Conservation (phyloP, 2,888 invertebrate species). For the Heliconius cydno region DNA sequence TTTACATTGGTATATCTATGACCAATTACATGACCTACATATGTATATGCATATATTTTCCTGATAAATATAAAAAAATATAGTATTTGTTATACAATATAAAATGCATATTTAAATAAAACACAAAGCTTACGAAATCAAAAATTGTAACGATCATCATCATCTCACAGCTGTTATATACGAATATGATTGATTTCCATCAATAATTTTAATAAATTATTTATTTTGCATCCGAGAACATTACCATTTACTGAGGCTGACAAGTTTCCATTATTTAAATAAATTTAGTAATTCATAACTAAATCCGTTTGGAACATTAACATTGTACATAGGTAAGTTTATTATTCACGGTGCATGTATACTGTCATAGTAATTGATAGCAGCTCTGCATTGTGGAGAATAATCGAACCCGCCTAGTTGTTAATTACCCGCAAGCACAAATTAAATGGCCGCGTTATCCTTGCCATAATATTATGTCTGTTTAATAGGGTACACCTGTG, state of each 20-base stretch:
- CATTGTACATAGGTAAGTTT: conserved; percentile 46
- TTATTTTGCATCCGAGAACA: background rate
- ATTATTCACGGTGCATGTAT: conserved; percentile 60
- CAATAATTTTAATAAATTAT: conserved; percentile 17
- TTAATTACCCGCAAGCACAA: conserved; percentile 68
- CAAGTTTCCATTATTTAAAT: conserved; percentile 33
- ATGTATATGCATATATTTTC: background rate
- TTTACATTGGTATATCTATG: background rate
- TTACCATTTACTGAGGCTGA: conserved; percentile 18
- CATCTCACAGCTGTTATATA: background rate
- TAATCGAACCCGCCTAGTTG: conserved; percentile 70
- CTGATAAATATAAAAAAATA: background rate
- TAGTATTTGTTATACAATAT: background rate
- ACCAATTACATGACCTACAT: background rate
- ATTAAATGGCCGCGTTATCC: conserved; percentile 64
- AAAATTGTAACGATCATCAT: background rate
- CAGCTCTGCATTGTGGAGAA: conserved; percentile 70
- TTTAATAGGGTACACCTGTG: conserved; percentile 2
- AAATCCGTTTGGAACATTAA: conserved; percentile 41
- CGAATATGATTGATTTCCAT: background rate
- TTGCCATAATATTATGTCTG: conserved; percentile 31
- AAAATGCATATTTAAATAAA: background rate
- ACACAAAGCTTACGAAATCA: background rate
- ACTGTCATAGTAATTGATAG: conserved; percentile 72
- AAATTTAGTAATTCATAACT: conserved; percentile 37